Percentiles rank a stretch among this genome's conserved stretches.
phyloP scores from a whole-genome alignment of 2,797 vertebrate species.

The Poeciliopsis presidionis region DNA sequence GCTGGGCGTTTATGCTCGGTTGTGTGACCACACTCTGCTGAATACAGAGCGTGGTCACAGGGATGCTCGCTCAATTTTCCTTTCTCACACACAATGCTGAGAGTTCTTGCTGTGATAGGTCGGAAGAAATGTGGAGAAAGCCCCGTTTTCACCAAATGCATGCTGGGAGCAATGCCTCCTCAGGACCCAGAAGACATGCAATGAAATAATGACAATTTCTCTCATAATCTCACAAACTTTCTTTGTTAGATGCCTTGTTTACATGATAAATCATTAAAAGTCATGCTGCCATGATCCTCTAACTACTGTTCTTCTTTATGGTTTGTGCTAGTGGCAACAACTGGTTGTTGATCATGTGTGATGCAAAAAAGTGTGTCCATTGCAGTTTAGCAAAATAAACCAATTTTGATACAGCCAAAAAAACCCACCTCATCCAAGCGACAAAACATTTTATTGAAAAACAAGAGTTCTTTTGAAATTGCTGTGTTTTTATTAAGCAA shows the following conservation, averaged over 20 bases:
- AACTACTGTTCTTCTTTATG: too few relatives aligned
- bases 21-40: constrained; percentile 63
- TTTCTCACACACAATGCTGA: constrained; percentile 49
- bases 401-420: too few relatives aligned
- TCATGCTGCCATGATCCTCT: too few relatives aligned
- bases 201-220: constrained; percentile 21
- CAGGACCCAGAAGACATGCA: background rate
- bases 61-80: constrained; percentile 65
- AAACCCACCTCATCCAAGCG: too few relatives aligned
- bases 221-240: background rate
- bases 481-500: too few relatives aligned
- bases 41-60: constrained; percentile 48
- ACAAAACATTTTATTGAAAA: too few relatives aligned
- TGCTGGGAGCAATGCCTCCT: constrained; percentile 25
- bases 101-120: constrained; percentile 42
- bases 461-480: too few relatives aligned
- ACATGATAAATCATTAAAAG: background rate
- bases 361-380: too few relatives aligned
- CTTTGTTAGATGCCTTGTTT: background rate
- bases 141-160: constrained; percentile 45
- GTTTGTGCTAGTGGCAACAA: too few relatives aligned
- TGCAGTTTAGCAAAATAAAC: too few relatives aligned
- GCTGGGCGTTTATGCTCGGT: constrained; percentile 74
- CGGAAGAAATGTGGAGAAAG: constrained; percentile 35
- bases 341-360: too few relatives aligned